A percentile compares a stretch with the other conserved stretches of the same genome.
These are phyloP conservation scores for Lasiurus cinereus DNA, from an alignment of 2,113 vertebrate species.

Conservation along the genomic window DNA sequence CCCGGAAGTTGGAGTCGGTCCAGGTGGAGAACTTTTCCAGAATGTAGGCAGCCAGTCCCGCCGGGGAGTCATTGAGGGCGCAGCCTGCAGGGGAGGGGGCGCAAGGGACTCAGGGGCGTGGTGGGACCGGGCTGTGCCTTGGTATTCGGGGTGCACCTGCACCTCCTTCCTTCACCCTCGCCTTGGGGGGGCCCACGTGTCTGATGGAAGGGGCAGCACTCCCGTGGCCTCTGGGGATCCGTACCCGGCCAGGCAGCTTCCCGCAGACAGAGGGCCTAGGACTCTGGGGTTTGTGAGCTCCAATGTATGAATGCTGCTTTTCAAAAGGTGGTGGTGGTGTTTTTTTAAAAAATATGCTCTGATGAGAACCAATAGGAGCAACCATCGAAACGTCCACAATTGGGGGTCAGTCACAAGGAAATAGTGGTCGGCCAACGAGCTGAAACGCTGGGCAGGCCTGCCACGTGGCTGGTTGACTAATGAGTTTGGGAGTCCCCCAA, in stretches of 20 bases:
- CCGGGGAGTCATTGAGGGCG: conserved; percentile 88
- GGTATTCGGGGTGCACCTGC: background rate
- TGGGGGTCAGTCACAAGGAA: too few relatives aligned
- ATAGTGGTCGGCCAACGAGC: too few relatives aligned
- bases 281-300: background rate
- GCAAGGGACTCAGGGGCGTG: background rate
- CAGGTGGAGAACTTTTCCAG: conserved; percentile 90
- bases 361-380: too few relatives aligned
- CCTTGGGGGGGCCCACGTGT: background rate
- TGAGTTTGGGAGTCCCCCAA: too few relatives aligned
- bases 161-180: background rate
- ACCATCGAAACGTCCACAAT: too few relatives aligned
- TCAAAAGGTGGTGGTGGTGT: background rate
- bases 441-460: too few relatives aligned
- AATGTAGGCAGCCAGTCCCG: conserved; percentile 90
- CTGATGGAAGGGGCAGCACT: background rate
- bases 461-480: too few relatives aligned
- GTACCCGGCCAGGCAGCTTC: rapidly evolving
- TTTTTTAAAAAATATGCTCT: too few relatives aligned
- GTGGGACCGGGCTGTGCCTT: background rate
- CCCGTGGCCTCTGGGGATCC: too few relatives aligned
- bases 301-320: background rate
- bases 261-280: background rate
- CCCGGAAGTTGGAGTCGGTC: conserved; percentile 83
- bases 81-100: conserved; percentile 81